phyloP scores from a whole-genome alignment of 2,888 invertebrate genomes.

The Cantharis lateralis region DNA sequence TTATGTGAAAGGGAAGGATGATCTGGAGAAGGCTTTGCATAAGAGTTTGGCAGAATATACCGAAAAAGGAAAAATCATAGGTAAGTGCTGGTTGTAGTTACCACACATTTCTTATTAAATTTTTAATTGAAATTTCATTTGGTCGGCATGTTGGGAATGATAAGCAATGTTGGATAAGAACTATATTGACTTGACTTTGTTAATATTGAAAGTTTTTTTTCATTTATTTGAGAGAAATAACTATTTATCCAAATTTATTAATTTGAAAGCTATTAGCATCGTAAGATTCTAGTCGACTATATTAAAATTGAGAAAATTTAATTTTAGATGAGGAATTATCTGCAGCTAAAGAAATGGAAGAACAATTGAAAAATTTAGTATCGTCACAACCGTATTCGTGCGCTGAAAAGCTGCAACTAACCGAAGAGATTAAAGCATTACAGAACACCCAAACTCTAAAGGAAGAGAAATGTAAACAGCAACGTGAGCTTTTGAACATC shows the following conservation, averaged over 20 bases:
- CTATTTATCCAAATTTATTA: too few relatives aligned
- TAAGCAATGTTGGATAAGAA: too few relatives aligned
- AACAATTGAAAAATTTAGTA: neutral
- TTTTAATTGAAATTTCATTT: too few relatives aligned
- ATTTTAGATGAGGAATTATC: constrained; percentile 13
- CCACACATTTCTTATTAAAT: too few relatives aligned
- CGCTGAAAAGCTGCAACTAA: neutral
- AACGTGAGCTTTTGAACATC: neutral
- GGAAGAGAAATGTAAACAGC: constrained; percentile 7
- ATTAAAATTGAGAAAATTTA: neutral
- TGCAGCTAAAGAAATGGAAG: neutral
- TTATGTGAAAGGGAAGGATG: neutral
- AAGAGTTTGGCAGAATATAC: neutral
- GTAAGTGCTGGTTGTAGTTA: neutral
- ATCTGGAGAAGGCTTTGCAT: neutral
- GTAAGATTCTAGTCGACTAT: too few relatives aligned
- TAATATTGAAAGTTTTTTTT: too few relatives aligned
- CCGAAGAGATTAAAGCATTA: constrained; percentile 11
- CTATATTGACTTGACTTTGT: too few relatives aligned
- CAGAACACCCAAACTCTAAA: constrained; percentile 7
- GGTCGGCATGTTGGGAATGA: too few relatives aligned
- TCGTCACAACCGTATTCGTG: neutral
- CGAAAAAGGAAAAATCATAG: neutral
- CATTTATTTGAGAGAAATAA: too few relatives aligned
- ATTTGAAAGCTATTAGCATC: too few relatives aligned